These are phyloP conservation scores for Periplaneta americana DNA, from an alignment of 1,140 invertebrate species.

Conservation along the genomic window DNA sequence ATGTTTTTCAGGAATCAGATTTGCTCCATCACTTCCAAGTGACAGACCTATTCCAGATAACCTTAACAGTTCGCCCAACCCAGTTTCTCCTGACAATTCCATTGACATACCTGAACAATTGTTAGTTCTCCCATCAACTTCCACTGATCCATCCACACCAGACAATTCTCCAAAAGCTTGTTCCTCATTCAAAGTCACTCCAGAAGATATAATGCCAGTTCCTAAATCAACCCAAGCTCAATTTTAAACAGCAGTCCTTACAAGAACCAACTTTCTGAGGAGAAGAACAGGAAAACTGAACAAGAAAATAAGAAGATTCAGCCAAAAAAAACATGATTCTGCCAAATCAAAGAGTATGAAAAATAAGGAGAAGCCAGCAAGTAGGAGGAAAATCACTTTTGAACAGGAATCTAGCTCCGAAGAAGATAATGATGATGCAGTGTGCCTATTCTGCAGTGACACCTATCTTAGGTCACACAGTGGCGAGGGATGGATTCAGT, in stretches of 20 bases:
- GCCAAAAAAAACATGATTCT: background rate
- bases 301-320: background rate
- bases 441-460: background rate
- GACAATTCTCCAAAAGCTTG: background rate
- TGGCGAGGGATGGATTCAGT: background rate
- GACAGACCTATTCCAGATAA: background rate
- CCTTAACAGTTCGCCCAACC: background rate
- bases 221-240: background rate
- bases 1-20: conserved; percentile 27
- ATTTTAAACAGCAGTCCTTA: background rate
- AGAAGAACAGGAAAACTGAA: background rate
- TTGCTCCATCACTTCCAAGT: background rate
- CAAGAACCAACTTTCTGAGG: background rate
- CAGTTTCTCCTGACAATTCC: background rate
- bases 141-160: background rate
- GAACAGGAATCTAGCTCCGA: background rate
- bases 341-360: background rate
- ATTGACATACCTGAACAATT: background rate
- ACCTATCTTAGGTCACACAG: background rate
- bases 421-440: background rate
- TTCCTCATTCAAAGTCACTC: background rate
- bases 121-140: background rate
- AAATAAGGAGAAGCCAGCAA: no score
- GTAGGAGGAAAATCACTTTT: background rate
- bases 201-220: background rate